Conservation (phyloP, 2,888 invertebrate species). For the Odontothrips loti region DNA sequence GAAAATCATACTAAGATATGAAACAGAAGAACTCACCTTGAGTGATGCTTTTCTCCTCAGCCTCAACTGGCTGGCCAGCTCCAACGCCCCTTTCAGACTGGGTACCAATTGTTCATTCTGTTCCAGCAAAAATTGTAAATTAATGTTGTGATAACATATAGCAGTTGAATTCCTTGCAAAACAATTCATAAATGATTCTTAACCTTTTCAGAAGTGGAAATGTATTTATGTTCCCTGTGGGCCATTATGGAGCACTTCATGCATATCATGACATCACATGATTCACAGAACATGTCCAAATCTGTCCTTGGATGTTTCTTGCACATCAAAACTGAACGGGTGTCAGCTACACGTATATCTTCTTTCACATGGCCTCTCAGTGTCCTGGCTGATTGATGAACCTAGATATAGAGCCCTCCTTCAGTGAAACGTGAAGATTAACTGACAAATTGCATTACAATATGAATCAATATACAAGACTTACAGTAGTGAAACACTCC, state of each 20-base stretch:
- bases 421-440: not conserved
- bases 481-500: not conserved
- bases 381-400: not conserved
- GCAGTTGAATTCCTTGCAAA: not conserved
- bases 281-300: not conserved
- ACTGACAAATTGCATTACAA: not conserved
- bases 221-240: not conserved
- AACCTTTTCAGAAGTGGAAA: not conserved
- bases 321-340: not conserved
- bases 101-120: not conserved
- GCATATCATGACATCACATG: not conserved
- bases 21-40: constrained; percentile 27
- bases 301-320: not conserved
- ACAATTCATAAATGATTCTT: not conserved
- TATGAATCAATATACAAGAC: not conserved
- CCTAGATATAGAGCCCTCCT: not conserved
- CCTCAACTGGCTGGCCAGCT: not conserved
- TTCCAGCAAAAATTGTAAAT: not conserved
- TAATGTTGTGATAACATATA: not conserved
- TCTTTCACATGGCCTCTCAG: not conserved
- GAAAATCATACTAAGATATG: not conserved
- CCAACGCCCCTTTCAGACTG: not conserved
- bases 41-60: not conserved
- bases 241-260: not conserved
- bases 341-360: not conserved